A percentile compares a stretch with the other conserved stretches of the same genome.
Conservation (phyloP, 2,888 invertebrate species). For the Melipona beecheii region DNA sequence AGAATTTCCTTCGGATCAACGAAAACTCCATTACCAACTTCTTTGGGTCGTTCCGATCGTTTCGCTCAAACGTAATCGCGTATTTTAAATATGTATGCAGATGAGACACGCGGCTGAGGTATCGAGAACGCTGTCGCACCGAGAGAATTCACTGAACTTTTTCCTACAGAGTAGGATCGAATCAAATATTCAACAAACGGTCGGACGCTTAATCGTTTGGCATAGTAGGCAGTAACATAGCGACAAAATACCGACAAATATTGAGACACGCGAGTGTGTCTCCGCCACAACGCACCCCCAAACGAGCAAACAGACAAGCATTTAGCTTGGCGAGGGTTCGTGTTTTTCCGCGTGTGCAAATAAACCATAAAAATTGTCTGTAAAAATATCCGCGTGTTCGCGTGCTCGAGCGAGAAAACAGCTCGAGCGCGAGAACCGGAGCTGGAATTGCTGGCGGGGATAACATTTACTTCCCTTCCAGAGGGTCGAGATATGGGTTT, state of each 20-base stretch:
- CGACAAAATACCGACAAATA: not conserved
- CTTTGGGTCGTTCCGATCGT: constrained; percentile 24
- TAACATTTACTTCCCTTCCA: not conserved
- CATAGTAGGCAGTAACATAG: not conserved
- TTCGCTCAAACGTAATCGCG: not conserved
- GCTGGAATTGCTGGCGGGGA: not conserved
- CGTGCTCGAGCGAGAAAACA: not conserved
- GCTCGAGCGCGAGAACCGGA: not conserved
- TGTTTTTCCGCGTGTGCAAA: not conserved
- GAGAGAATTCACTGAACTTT: not conserved
- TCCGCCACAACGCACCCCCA: not conserved
- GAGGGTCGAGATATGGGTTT: not conserved
- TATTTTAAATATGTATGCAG: not conserved
- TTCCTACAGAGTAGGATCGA: no score
- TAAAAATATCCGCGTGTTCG: not conserved
- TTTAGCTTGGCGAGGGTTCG: not conserved
- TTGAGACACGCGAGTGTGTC: not conserved
- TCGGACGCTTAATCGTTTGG: not conserved
- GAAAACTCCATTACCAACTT: constrained; percentile 52
- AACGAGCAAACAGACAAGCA: constrained; percentile 8
- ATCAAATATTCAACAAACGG: not conserved
- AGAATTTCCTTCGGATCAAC: constrained; percentile 39
- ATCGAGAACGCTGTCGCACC: not conserved
- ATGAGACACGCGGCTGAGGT: not conserved
- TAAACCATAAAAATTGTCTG: not conserved